Percentiles rank a stretch among this genome's conserved stretches.
Conservation (phyloP, 2,797 vertebrate species). For the Eutrigla gurnardus region DNA sequence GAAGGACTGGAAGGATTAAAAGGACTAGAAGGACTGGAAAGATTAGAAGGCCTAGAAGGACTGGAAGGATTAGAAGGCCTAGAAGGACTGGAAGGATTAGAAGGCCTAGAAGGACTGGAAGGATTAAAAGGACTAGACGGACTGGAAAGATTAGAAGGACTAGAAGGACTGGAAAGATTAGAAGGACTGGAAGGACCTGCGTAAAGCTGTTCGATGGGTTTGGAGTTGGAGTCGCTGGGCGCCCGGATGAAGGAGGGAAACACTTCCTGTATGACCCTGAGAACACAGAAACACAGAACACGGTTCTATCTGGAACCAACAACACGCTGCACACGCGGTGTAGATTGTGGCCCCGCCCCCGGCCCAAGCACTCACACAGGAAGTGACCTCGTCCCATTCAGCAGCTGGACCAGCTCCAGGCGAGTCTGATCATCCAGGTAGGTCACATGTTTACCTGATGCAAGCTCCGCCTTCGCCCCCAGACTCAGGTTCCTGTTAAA, state of each 20-base stretch:
- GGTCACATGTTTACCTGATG: constrained; percentile 91
- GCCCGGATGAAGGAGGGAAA: constrained; percentile 93
- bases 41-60: no score
- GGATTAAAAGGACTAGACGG: no score
- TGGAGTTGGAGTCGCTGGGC: constrained; percentile 93
- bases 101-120: no score
- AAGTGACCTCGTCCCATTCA: constrained; percentile 79
- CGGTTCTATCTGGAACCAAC: neutral
- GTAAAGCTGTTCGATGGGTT: constrained; percentile 93
- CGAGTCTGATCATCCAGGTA: constrained; percentile 83
- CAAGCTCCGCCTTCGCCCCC: constrained; percentile 92
- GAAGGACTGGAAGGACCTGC: constrained; percentile 78
- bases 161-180: no score
- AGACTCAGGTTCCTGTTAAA: constrained; percentile 90
- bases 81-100: no score
- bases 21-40: no score
- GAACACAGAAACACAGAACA: constrained; percentile 15
- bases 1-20: no score
- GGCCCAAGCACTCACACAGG: constrained; percentile 88
- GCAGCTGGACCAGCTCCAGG: constrained; percentile 85
- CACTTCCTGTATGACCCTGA: constrained; percentile 87
- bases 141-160: no score
- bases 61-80: no score
- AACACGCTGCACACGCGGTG: neutral
- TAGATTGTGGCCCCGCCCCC: neutral